phyloP scores from a whole-genome alignment of 2,113 vertebrate genomes.

The Clarias magur region DNA sequence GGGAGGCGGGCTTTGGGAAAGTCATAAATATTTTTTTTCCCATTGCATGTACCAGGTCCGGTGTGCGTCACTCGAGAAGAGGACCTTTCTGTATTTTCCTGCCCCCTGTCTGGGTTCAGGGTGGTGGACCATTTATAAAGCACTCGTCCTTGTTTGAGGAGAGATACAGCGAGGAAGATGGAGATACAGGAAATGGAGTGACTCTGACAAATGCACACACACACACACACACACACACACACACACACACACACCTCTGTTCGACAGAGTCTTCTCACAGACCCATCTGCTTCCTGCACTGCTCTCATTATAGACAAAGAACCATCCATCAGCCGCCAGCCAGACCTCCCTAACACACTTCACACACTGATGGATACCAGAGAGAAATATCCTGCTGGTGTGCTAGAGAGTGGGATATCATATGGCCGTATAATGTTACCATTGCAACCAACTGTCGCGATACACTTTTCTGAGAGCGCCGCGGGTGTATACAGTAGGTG shows the following conservation, averaged over 20 bases:
- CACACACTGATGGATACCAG: conserved; percentile 43
- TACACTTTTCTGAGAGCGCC: not conserved
- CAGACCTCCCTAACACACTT: conserved; percentile 23
- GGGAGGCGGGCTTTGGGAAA: not conserved
- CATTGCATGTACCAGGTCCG: conserved; percentile 37
- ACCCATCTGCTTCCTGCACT: conserved; percentile 53
- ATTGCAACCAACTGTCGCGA: not conserved
- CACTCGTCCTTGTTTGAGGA: conserved; percentile 6
- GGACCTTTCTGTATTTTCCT: not conserved
- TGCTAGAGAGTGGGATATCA: not conserved
- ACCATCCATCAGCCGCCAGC: conserved; percentile 49
- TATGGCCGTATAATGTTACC: conserved; percentile 13
- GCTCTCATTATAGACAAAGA: conserved; percentile 51
- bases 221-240: not conserved
- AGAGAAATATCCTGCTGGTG: conserved; percentile 17
- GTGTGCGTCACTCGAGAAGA: not conserved
- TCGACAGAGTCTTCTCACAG: conserved; percentile 41
- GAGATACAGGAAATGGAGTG: conserved; percentile 4
- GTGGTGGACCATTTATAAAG: conserved; percentile 21
- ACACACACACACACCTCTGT: conserved; percentile 33
- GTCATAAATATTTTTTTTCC: conserved; percentile 14
- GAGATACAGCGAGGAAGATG: conserved; percentile 10
- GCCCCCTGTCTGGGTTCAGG: not conserved
- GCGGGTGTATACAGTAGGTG: not conserved
- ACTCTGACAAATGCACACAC: not conserved